Evolutionary conservation across 2,797 vertebrate genomes (phyloP).

Genomic region (Lutjanus argentimaculatus): DNA sequence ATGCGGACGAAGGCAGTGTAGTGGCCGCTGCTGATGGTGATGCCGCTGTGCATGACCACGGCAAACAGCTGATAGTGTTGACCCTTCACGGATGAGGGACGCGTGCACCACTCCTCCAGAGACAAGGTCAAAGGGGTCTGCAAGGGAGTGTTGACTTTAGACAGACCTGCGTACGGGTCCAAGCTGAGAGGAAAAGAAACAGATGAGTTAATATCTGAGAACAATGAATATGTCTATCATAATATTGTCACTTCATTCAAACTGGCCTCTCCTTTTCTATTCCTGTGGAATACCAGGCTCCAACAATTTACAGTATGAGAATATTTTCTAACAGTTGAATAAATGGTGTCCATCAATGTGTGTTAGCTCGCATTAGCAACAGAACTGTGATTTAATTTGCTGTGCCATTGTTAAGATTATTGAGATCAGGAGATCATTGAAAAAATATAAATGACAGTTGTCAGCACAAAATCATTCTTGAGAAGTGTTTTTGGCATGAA

Average conservation of each 20-base stretch:
- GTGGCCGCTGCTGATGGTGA: slow-evolving; percentile 98
- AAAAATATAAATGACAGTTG: no score
- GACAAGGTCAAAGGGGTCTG: slow-evolving; percentile 93
- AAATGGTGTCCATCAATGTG: no score
- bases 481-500: no score
- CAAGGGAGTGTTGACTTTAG: slow-evolving; percentile 97
- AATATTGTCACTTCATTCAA: not conserved
- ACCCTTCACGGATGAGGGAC: slow-evolving; percentile 73
- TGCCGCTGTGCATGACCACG: slow-evolving; percentile 97
- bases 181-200: slow-evolving; percentile 79
- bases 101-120: slow-evolving; percentile 95
- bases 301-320: not conserved
- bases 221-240: not conserved
- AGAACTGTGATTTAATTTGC: no score
- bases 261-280: no score
- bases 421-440: no score
- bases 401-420: no score
- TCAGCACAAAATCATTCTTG: no score
- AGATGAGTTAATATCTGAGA: not conserved
- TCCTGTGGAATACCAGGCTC: not conserved
- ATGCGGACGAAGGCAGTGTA: slow-evolving; percentile 96
- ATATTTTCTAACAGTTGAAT: not conserved
- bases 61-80: slow-evolving; percentile 94
- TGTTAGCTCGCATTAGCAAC: no score
- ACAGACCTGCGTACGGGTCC: slow-evolving; percentile 95